These are phyloP conservation scores for Periophthalmus magnuspinnatus DNA, from an alignment of 2,797 vertebrate genomes.

Conservation along the genomic window DNA sequence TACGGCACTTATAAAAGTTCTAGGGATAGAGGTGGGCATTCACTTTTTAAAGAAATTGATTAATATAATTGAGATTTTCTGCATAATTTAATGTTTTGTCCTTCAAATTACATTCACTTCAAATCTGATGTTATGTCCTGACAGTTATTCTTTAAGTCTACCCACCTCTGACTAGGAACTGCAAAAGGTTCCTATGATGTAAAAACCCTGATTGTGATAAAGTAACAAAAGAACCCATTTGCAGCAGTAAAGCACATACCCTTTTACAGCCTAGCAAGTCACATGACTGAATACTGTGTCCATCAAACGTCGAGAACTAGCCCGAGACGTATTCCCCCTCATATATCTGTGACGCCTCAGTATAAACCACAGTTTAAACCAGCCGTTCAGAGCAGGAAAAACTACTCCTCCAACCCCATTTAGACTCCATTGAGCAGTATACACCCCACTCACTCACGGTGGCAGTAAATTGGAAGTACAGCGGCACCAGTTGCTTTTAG, in stretches of 20 bases:
- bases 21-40: too few relatives aligned
- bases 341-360: conserved; percentile 35
- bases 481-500: conserved; percentile 45
- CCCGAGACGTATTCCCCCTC: conserved; percentile 13
- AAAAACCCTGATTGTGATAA: too few relatives aligned
- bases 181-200: too few relatives aligned
- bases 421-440: conserved; percentile 48
- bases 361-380: conserved; percentile 39
- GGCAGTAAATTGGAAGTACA: conserved; percentile 63
- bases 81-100: too few relatives aligned
- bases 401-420: conserved; percentile 37
- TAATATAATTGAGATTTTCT: too few relatives aligned
- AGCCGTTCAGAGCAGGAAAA: conserved; percentile 53
- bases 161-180: too few relatives aligned
- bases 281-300: conserved; percentile 50
- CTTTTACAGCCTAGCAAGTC: conserved; percentile 27
- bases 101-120: too few relatives aligned
- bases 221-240: not conserved
- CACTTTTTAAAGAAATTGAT: too few relatives aligned
- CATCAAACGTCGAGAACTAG: conserved; percentile 47
- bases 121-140: too few relatives aligned
- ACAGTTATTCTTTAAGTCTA: too few relatives aligned
- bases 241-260: not conserved
- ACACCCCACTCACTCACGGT: conserved; percentile 38
- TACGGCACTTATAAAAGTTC: too few relatives aligned